A percentile compares a stretch with the other conserved stretches of the same genome.
Conservation (phyloP, 2,797 vertebrate genomes). For the Micrastur ruficollis region DNA sequence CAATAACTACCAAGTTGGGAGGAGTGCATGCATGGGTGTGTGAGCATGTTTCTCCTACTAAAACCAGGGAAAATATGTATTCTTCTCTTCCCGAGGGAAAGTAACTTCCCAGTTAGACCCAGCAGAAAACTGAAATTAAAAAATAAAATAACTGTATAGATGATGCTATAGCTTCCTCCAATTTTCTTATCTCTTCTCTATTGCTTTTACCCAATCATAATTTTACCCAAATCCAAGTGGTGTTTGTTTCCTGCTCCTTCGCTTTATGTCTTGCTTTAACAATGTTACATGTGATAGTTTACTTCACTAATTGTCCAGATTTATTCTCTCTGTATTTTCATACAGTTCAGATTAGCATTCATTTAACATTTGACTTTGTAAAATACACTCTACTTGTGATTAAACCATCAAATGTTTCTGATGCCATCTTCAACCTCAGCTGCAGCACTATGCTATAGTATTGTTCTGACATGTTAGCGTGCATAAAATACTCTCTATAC, state of each 20-base stretch:
- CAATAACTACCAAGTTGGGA: background rate
- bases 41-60: background rate
- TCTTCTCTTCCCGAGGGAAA: background rate
- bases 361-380: background rate
- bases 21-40: background rate
- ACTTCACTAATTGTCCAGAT: background rate
- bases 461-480: background rate
- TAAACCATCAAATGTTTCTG: background rate
- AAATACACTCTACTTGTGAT: background rate
- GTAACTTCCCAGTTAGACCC: background rate
- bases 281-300: background rate
- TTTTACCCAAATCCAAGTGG: background rate
- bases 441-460: background rate
- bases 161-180: background rate
- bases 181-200: background rate
- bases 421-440: background rate
- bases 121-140: background rate
- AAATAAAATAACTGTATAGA: background rate
- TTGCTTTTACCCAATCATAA: background rate
- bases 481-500: background rate
- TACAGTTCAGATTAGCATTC: background rate
- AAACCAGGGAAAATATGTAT: background rate
- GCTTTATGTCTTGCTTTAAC: background rate
- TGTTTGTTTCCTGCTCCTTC: background rate
- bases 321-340: background rate